phyloP scores from a whole-genome alignment of 2,888 invertebrate species.

The Melinopterus prodromus region DNA sequence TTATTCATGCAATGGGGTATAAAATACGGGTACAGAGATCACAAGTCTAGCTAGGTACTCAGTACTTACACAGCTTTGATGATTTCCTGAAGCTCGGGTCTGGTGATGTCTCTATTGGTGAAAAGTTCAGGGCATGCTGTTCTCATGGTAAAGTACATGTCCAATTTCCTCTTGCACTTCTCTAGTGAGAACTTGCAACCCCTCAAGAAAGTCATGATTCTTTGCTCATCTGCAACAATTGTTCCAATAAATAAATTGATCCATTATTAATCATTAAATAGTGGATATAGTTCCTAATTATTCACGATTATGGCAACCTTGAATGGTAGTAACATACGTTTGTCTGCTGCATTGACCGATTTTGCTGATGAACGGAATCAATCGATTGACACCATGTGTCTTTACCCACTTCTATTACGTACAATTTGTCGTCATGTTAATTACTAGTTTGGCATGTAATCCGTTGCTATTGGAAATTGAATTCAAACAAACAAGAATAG shows the following conservation, averaged over 20 bases:
- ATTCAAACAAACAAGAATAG: neutral
- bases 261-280: neutral
- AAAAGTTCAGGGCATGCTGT: slow-evolving; percentile 85
- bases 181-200: slow-evolving; percentile 89
- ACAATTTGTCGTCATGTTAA: neutral
- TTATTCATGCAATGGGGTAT: no score
- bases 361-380: neutral
- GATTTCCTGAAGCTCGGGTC: slow-evolving; percentile 77
- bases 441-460: neutral
- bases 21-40: no score
- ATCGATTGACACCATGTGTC: neutral
- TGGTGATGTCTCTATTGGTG: slow-evolving; percentile 75
- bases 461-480: neutral
- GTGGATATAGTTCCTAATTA: neutral
- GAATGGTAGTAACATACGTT: neutral
- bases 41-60: no score
- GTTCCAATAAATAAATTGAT: slow-evolving; percentile 29
- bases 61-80: slow-evolving; percentile 72
- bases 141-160: slow-evolving; percentile 90
- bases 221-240: slow-evolving; percentile 71
- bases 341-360: neutral
- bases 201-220: slow-evolving; percentile 82
- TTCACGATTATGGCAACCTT: neutral
- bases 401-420: neutral
- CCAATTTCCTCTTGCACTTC: slow-evolving; percentile 84